phyloP scores from a whole-genome alignment of 2,113 vertebrate genomes.

The Psophia crepitans region DNA sequence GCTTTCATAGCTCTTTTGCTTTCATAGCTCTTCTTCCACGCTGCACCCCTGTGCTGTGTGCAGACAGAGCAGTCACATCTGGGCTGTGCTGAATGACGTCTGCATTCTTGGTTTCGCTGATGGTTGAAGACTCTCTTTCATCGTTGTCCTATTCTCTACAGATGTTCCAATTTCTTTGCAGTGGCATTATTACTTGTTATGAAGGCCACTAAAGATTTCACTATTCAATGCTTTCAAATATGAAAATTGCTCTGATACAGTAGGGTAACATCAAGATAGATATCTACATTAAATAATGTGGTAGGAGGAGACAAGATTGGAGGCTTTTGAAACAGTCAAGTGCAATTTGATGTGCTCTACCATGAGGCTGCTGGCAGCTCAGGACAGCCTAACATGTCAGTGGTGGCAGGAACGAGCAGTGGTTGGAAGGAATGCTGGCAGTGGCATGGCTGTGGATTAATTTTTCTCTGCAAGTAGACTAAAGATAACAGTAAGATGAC shows the following conservation, averaged over 20 bases:
- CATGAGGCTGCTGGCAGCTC: background rate
- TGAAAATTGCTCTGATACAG: background rate
- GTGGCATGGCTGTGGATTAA: background rate
- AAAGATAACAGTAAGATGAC: background rate
- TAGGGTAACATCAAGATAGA: background rate
- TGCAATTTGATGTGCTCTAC: background rate
- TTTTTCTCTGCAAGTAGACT: background rate
- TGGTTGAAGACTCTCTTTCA: background rate
- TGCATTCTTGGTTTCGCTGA: background rate
- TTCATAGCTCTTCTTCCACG: background rate
- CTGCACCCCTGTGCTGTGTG: background rate
- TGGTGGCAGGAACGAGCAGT: background rate
- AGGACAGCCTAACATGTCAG: too few species aligned
- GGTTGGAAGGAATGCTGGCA: background rate
- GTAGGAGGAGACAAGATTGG: background rate
- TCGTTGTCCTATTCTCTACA: background rate
- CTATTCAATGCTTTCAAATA: background rate
- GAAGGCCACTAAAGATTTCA: background rate
- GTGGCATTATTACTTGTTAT: background rate
- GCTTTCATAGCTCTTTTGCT: background rate
- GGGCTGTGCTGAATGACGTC: background rate
- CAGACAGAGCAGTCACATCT: background rate
- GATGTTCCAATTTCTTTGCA: background rate
- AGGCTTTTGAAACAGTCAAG: background rate
- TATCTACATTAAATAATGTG: background rate